A percentile compares a stretch with the other conserved stretches of the same genome.
Conservation (phyloP, 2,113 vertebrate species). For the Rynchops niger region DNA sequence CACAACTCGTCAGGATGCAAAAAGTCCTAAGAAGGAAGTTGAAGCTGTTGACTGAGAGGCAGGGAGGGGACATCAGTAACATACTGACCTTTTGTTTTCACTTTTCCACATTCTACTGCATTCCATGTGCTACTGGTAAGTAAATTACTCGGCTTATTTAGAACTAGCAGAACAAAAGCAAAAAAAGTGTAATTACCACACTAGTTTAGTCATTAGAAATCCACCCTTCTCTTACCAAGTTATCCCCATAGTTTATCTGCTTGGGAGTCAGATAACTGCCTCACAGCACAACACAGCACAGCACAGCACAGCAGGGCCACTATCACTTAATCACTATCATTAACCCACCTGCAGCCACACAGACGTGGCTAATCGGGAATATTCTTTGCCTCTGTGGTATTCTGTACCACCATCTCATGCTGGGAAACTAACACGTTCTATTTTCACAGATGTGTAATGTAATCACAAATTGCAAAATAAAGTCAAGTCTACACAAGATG, state of each 20-base stretch:
- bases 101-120: neutral
- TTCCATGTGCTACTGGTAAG: slow-evolving; percentile 19
- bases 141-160: slow-evolving; percentile 50
- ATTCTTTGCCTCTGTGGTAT: neutral
- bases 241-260: neutral
- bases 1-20: neutral
- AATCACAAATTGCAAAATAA: slow-evolving; percentile 56
- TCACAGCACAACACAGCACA: slow-evolving; percentile 3
- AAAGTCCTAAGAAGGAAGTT: neutral
- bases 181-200: neutral
- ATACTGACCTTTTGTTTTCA: neutral
- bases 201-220: slow-evolving; percentile 59
- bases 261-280: slow-evolving; percentile 32
- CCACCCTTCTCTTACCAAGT: slow-evolving; percentile 15
- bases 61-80: neutral
- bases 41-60: neutral
- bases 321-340: slow-evolving; percentile 55
- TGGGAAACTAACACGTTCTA: slow-evolving; percentile 51
- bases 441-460: slow-evolving; percentile 34
- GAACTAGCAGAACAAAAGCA: slow-evolving; percentile 60
- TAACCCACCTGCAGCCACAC: slow-evolving; percentile 18
- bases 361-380: slow-evolving; percentile 4
- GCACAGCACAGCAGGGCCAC: slow-evolving; percentile 45
- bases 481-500: neutral
- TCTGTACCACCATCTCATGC: slow-evolving; percentile 28